Conservation (phyloP, 2,113 vertebrate species). For the Salvelinus alpinus region DNA sequence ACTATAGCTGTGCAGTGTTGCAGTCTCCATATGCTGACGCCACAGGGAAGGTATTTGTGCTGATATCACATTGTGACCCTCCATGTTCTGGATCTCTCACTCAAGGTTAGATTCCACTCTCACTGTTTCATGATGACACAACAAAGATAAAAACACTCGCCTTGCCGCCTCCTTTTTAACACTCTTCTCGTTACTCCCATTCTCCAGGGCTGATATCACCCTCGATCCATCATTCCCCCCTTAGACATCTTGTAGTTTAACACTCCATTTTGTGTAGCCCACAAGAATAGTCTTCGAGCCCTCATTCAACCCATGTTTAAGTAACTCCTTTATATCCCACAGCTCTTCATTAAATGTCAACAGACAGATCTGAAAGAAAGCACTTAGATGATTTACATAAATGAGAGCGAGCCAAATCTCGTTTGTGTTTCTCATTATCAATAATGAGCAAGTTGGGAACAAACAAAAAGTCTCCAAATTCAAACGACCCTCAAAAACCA, state of each 20-base stretch:
- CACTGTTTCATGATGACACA: constrained; percentile 6
- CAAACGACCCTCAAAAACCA: no score
- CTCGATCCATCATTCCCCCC: no score
- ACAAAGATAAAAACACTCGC: no score
- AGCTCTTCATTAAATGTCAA: neutral
- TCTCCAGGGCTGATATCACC: no score
- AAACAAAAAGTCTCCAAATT: neutral
- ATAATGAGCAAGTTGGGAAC: neutral
- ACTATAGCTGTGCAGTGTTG: constrained; percentile 1
- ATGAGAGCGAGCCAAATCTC: neutral
- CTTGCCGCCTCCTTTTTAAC: no score
- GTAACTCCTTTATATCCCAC: neutral
- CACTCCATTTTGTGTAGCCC: no score
- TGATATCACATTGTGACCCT: constrained; percentile 13
- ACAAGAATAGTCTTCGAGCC: neutral
- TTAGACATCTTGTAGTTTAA: no score
- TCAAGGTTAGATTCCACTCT: constrained; percentile 36
- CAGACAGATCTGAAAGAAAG: neutral
- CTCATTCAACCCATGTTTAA: neutral
- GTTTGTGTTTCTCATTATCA: neutral
- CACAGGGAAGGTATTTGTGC: constrained; percentile 34
- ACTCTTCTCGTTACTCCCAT: no score
- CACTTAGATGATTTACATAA: neutral
- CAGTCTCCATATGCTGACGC: constrained; percentile 37
- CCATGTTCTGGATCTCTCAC: constrained; percentile 3